Evolutionary conservation across 1,140 invertebrate genomes (phyloP).

Genomic region (Drosophila bipectinata): DNA sequence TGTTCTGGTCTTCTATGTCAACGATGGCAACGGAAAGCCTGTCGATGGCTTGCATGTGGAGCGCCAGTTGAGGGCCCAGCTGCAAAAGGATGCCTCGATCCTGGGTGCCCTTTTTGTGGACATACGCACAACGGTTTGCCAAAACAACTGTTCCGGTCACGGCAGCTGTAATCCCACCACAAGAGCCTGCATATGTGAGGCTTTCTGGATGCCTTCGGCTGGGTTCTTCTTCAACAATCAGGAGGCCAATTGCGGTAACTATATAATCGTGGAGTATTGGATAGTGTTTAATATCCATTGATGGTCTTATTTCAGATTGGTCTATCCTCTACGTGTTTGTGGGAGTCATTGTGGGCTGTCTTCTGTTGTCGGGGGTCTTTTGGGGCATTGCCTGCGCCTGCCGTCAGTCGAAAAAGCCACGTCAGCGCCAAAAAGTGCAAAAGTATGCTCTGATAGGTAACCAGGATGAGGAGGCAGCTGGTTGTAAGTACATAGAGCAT

Average conservation of each 20-base stretch:
- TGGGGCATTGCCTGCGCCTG: conserved; percentile 90
- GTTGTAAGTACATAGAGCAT: conserved; percentile 74
- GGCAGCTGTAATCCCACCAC: conserved; percentile 94
- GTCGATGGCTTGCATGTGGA: conserved; percentile 87
- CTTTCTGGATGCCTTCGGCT: conserved; percentile 96
- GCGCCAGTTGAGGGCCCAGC: conserved; percentile 87
- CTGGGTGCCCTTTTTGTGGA: conserved; percentile 89
- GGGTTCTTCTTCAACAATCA: conserved; percentile 84
- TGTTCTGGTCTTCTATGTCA: conserved; percentile 87
- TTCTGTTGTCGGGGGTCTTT: conserved; percentile 87
- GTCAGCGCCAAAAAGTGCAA: conserved; percentile 84
- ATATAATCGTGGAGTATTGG: not conserved
- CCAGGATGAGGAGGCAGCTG: conserved; percentile 85
- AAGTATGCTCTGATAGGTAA: conserved; percentile 87
- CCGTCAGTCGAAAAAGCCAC: conserved; percentile 85
- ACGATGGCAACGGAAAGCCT: conserved; percentile 82
- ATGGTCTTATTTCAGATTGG: conserved; percentile 88
- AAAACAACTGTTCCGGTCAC: conserved; percentile 97
- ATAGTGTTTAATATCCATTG: not conserved
- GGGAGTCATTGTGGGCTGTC: conserved; percentile 87
- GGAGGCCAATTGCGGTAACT: conserved; percentile 85
- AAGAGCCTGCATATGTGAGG: conserved; percentile 94
- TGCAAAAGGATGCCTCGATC: conserved; percentile 89
- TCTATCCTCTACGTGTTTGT: conserved; percentile 94
- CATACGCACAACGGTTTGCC: conserved; percentile 93